Conservation (phyloP, 37 sponge, comb jelly and placozoan genomes). For the Crambe crambe region DNA sequence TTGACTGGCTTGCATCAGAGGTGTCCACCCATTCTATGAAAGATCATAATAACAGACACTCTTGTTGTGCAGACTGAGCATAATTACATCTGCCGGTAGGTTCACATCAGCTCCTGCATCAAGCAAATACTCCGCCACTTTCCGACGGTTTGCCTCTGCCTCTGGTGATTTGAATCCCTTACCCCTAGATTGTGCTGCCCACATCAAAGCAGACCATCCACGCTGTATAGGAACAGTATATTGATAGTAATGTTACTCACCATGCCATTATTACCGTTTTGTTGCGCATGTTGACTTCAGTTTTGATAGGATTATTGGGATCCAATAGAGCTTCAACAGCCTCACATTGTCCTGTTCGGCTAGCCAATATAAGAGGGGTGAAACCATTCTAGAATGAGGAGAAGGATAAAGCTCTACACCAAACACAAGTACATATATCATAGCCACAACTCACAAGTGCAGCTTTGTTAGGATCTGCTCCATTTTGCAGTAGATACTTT, state of each 20-base stretch:
- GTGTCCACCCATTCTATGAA: conserved; percentile 6
- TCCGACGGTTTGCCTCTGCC: neutral
- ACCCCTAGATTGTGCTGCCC: neutral
- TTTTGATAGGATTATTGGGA: too few relatives aligned
- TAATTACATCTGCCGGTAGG: neutral
- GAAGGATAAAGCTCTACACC: too few relatives aligned
- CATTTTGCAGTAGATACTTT: neutral
- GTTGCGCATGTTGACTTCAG: too few relatives aligned
- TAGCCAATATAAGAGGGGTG: conserved; percentile 31
- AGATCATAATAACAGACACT: neutral
- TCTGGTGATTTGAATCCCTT: too few relatives aligned
- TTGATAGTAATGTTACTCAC: too few relatives aligned
- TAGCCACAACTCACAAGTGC: too few relatives aligned
- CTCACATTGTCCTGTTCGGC: neutral
- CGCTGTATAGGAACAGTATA: too few relatives aligned
- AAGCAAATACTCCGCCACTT: neutral
- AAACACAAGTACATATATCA: too few relatives aligned
- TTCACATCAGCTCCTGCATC: neutral
- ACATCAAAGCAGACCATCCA: conserved; percentile 14
- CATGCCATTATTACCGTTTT: too few relatives aligned
- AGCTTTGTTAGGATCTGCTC: neutral
- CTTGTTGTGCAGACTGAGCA: neutral
- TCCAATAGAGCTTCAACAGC: too few relatives aligned
- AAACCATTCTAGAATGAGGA: conserved; percentile 19
- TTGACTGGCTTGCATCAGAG: conserved; percentile 18